phyloP scores from a whole-genome alignment of 2,888 invertebrate genomes.

The Napeogenes inachia region DNA sequence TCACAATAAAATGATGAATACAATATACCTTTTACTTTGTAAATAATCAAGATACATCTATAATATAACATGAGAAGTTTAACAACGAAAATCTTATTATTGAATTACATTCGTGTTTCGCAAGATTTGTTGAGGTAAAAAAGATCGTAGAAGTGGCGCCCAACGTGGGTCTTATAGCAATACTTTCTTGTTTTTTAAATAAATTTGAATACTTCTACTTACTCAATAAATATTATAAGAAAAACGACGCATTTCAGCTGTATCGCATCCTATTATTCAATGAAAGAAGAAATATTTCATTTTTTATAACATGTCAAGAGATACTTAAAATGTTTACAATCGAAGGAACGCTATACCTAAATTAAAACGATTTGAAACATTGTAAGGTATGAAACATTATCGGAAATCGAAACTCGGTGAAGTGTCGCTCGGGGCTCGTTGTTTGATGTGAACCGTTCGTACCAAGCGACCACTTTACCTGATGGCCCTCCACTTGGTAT shows the following conservation, averaged over 20 bases:
- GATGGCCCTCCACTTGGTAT: constrained; percentile 25
- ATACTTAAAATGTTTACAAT: constrained; percentile 10
- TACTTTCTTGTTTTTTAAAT: too few species aligned
- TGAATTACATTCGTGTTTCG: too few species aligned
- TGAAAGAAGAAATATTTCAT: too few species aligned
- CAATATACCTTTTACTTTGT: neutral
- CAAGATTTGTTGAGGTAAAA: too few species aligned
- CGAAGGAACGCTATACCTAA: too few species aligned
- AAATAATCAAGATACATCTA: neutral
- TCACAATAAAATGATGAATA: too few species aligned
- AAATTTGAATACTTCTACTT: too few species aligned
- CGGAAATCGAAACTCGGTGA: constrained; percentile 28
- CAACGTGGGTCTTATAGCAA: constrained; percentile 7
- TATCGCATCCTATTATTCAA: too few species aligned
- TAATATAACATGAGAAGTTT: neutral
- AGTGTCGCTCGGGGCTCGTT: constrained; percentile 27
- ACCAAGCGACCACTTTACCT: constrained; percentile 29
- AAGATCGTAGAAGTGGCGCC: constrained; percentile 1
- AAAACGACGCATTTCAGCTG: too few species aligned
- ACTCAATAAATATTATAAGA: too few species aligned
- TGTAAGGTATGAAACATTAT: constrained; percentile 20
- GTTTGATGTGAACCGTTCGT: constrained; percentile 31
- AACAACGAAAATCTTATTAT: too few species aligned
- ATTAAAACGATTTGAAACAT: constrained; percentile 17
- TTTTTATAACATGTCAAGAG: neutral